These are phyloP conservation scores for Campylorhamphus procurvoides DNA, from an alignment of 2,113 vertebrate species.

Conservation along the genomic window DNA sequence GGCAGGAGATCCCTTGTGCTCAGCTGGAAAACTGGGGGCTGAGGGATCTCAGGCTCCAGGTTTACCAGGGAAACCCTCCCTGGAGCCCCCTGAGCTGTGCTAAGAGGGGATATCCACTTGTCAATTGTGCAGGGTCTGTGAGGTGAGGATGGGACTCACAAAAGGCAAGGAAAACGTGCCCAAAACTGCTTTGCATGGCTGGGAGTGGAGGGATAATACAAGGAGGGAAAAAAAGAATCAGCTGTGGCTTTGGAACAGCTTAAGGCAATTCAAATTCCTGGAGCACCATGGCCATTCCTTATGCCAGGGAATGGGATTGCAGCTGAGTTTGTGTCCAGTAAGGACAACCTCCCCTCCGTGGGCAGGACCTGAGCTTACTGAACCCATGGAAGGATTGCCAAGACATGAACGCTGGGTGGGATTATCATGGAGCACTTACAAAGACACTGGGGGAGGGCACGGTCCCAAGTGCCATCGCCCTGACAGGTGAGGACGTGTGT, in stretches of 20 bases:
- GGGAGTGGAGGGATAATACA: background rate
- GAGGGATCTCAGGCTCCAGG: background rate
- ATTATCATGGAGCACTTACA: slow-evolving; percentile 81
- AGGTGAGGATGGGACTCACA: background rate
- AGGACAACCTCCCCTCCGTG: background rate
- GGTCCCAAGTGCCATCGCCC: slow-evolving; percentile 96
- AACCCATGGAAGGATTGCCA: background rate
- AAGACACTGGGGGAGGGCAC: slow-evolving; percentile 90
- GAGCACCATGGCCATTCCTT: background rate
- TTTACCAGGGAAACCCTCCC: no score
- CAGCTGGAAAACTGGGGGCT: background rate
- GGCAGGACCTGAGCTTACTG: background rate
- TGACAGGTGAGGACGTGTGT: slow-evolving; percentile 93
- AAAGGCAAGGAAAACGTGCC: background rate
- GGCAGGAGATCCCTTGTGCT: background rate
- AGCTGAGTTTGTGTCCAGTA: background rate
- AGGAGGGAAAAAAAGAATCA: background rate
- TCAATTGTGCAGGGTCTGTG: background rate
- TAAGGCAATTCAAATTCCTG: fast-evolving
- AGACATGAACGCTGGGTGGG: background rate
- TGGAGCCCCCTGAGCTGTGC: fast-evolving
- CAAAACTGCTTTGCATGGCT: background rate
- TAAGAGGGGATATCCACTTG: background rate
- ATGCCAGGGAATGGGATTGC: background rate
- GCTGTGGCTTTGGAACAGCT: slow-evolving; percentile 31